Conservation (phyloP, 2,797 vertebrate species). For the Semaprochilodus insignis region DNA sequence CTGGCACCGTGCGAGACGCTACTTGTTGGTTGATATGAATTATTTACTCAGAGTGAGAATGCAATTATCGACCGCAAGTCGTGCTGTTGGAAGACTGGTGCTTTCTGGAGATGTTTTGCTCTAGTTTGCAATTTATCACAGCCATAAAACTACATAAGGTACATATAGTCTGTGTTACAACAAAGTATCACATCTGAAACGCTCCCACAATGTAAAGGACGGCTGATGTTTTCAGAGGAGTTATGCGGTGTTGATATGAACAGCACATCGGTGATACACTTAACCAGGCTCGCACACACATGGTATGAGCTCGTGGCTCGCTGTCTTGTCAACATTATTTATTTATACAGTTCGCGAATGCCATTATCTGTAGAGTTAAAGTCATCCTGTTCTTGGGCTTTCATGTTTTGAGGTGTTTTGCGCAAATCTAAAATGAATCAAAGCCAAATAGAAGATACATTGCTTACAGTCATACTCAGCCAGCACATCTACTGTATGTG, state of each 20-base stretch:
- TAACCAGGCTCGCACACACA: no score
- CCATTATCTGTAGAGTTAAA: background rate
- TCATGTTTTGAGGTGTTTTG: background rate
- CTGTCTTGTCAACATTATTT: no score
- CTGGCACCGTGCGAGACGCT: background rate
- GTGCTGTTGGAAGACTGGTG: no score
- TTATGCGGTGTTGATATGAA: no score
- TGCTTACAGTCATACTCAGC: background rate
- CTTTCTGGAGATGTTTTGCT: background rate
- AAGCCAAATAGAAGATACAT: background rate
- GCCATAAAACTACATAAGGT: background rate
- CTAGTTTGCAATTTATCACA: background rate
- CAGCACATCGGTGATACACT: no score
- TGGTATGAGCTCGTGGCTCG: no score
- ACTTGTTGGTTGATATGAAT: background rate
- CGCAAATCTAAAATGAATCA: background rate
- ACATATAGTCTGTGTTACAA: no score
- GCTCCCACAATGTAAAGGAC: no score
- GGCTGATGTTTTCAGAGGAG: no score
- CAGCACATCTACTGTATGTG: background rate
- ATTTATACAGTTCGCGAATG: background rate
- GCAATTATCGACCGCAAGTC: background rate
- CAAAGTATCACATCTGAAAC: no score
- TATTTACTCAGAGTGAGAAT: background rate
- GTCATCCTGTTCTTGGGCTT: background rate